phyloP scores from a whole-genome alignment of 2,797 vertebrate genomes.

The Oreochromis mossambicus region DNA sequence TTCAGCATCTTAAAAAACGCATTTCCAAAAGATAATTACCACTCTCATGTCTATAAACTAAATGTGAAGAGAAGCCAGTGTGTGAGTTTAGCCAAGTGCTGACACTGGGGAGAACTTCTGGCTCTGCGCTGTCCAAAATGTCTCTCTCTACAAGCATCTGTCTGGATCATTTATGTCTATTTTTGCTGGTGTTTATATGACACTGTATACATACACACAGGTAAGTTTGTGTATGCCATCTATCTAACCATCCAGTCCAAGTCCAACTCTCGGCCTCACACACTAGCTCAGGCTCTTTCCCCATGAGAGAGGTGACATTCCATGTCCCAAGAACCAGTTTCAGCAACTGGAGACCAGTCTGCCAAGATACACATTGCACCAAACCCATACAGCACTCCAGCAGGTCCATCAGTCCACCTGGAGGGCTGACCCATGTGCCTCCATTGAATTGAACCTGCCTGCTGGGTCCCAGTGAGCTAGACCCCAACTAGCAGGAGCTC shows the following conservation, averaged over 20 bases:
- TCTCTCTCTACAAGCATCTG: background rate
- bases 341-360: background rate
- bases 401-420: background rate
- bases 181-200: background rate
- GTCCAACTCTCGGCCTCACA: background rate
- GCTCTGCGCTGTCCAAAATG: background rate
- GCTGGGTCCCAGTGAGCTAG: rapidly evolving
- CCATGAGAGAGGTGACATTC: background rate
- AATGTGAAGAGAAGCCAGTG: background rate
- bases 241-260: background rate
- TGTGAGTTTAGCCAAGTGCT: background rate
- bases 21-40: background rate
- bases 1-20: background rate
- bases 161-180: background rate
- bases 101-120: background rate
- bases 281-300: background rate
- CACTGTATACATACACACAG: too few species aligned
- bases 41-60: rapidly evolving
- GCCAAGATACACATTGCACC: background rate
- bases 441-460: background rate
- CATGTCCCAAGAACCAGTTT: background rate
- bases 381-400: background rate
- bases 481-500: background rate
- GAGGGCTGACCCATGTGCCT: background rate
- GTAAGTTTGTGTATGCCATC: background rate